Evolutionary conservation across 2,113 vertebrate genomes (phyloP), one percentile per base, ranked within the genome.

Genomic region (Astur gentilis): DNA sequence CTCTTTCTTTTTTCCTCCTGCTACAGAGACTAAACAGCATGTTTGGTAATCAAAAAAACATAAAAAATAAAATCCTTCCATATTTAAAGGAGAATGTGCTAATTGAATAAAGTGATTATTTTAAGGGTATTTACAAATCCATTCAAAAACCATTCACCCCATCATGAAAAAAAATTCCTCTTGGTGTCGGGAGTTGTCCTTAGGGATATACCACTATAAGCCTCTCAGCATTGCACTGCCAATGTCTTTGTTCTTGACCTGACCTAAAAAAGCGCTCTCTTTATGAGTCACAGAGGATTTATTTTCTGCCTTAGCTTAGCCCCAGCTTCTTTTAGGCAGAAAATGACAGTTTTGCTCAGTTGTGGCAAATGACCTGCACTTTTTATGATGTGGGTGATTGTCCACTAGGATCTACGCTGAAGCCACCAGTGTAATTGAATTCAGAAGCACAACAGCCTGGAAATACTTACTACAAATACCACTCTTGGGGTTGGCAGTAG

Each of bases 211-310:
- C 61, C 87, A 83, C 89, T 82, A 27, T 79, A 79, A 97, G 96
- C 92, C 95, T 96, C 96, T 95, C 93, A 93, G 95, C 93, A 84
- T 3, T 80, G 79, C 9, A 6, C 92, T 95, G 90, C 91, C 94
- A 92, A 45, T 71, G 95, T 88, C 92, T 97, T 97, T 97, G 96
- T 96, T 96, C 97, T 95, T 96, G 95, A 95, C 95, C 95, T 97
- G 97, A 97, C 92, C 91, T 97, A 96, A 96, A 97, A 97, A 97
- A 96, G 77, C 5, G 32, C 86, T 89, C 95, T 92, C 97, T 96
- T 95, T 95, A 93, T 89, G 92, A 97, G 70, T 95, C 96, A 96
- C 95, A 84, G 93, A 96, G 94, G 97, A 97, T 97, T 95, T 96
- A 97, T 96, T 95, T 94, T 93, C 93, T 95, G 93, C 82, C 79